A percentile compares a stretch with the other conserved stretches of the same genome.
Conservation (phyloP, 1,140 invertebrate genomes). For the Agrilus planipennis region DNA sequence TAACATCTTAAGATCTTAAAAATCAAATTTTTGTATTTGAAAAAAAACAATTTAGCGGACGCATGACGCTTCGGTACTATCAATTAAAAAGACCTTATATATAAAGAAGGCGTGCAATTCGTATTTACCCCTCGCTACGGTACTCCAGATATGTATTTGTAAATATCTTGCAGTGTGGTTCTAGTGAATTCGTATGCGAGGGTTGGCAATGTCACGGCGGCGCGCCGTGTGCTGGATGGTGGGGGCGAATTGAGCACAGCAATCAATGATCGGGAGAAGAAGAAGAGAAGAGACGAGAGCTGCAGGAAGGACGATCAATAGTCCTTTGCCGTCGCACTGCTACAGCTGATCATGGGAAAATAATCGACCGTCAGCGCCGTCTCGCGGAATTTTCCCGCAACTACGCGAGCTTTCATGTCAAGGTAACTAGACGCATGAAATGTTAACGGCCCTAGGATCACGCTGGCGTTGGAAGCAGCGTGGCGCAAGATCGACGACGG, state of each 20-base stretch:
- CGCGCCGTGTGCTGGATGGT: too few relatives aligned
- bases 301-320: slow-evolving; percentile 29
- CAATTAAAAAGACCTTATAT: too few relatives aligned
- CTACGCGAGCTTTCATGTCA: too few relatives aligned
- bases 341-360: slow-evolving; percentile 30
- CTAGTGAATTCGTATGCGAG: slow-evolving; percentile 1
- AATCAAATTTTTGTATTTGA: too few relatives aligned
- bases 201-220: slow-evolving; percentile 12
- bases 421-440: too few relatives aligned
- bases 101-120: too few relatives aligned
- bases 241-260: slow-evolving; percentile 14
- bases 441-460: too few relatives aligned
- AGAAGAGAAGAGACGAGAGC: slow-evolving; percentile 21
- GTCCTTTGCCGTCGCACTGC: slow-evolving; percentile 28
- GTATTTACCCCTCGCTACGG: slow-evolving; percentile 1
- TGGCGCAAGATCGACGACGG: too few relatives aligned
- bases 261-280: slow-evolving; percentile 30
- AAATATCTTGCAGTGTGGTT: slow-evolving; percentile 6
- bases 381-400: too few relatives aligned
- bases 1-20: too few relatives aligned
- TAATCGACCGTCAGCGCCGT: too few relatives aligned
- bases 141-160: background rate
- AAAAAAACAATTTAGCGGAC: slow-evolving; percentile 5
- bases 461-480: too few relatives aligned
- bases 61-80: slow-evolving; percentile 4